Conservation (phyloP, 1,140 invertebrate species). For the silkworm (Bombyx mori) region DNA sequence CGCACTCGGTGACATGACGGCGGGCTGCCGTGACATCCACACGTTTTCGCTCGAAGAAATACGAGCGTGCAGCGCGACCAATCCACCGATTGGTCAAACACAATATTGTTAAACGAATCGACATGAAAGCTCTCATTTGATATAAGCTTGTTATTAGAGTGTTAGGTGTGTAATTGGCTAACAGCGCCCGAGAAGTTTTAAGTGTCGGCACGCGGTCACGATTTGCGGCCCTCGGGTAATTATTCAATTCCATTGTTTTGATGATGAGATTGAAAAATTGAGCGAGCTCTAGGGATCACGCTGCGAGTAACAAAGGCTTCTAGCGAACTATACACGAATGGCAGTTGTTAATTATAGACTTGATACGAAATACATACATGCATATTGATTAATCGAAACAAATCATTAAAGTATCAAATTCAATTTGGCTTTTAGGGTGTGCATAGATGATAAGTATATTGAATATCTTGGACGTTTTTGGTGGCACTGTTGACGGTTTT, state of each 20-base stretch:
- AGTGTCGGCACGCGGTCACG: conserved; percentile 35
- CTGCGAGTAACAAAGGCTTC: conserved; percentile 28
- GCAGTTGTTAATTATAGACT: conserved; percentile 13
- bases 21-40: conserved; percentile 1
- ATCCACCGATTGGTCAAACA: conserved; percentile 31
- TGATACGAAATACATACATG: conserved; percentile 10
- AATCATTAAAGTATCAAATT: conserved; percentile 9
- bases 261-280: conserved; percentile 47
- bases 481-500: no score
- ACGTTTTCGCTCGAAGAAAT: neutral
- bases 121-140: conserved; percentile 11
- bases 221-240: conserved; percentile 34
- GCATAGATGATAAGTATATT: neutral
- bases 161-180: conserved; percentile 54
- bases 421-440: conserved; percentile 4
- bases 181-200: conserved; percentile 29
- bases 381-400: conserved; percentile 7
- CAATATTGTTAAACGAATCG: neutral
- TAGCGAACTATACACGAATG: conserved; percentile 26
- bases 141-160: conserved; percentile 35
- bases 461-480: no score
- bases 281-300: conserved; percentile 18
- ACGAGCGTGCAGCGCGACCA: conserved; percentile 1
- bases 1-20: conserved; percentile 4
- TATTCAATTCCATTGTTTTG: conserved; percentile 45